Evolutionary conservation across 1,140 invertebrate species (phyloP).

Genomic region (Neoseiulus cucumeris): DNA sequence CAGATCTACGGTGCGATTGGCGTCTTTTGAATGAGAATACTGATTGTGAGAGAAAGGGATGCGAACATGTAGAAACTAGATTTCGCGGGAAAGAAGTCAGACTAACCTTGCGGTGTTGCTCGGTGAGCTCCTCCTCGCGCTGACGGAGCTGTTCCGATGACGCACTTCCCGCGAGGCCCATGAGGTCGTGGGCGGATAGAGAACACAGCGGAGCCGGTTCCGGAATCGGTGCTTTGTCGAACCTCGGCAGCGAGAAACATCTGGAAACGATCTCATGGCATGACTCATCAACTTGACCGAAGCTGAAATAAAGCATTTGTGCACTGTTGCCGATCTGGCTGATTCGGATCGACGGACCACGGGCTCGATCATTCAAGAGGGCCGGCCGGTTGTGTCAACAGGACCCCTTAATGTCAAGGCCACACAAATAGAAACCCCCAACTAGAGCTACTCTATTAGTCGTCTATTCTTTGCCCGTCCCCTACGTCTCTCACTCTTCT

Average conservation of each 20-base stretch:
- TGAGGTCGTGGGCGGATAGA: constrained; percentile 5
- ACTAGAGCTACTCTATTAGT: too few relatives aligned
- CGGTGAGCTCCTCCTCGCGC: constrained; percentile 29
- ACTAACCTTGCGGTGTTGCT: constrained; percentile 24
- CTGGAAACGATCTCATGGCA: background rate
- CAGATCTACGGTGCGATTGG: too few relatives aligned
- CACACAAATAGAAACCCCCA: too few relatives aligned
- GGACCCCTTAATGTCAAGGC: too few relatives aligned
- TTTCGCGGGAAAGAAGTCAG: background rate
- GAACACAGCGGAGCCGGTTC: background rate
- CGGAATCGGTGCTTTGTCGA: constrained; percentile 4
- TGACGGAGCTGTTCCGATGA: constrained; percentile 26
- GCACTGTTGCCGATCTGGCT: background rate
- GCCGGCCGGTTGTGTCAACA: too few relatives aligned
- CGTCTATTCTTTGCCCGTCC: too few relatives aligned
- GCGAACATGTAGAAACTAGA: too few relatives aligned
- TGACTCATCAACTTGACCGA: background rate
- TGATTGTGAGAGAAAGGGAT: too few relatives aligned
- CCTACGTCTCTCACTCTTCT: too few relatives aligned
- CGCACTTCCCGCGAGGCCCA: background rate
- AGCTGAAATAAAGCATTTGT: background rate
- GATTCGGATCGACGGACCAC: too few relatives aligned
- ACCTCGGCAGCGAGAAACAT: constrained; percentile 1
- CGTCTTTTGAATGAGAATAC: too few relatives aligned
- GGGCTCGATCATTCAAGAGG: too few relatives aligned